A percentile compares a stretch with the other conserved stretches of the same genome.
These are phyloP conservation scores for Phortica variegata DNA, from an alignment of 1,140 invertebrate genomes.

Conservation along the genomic window DNA sequence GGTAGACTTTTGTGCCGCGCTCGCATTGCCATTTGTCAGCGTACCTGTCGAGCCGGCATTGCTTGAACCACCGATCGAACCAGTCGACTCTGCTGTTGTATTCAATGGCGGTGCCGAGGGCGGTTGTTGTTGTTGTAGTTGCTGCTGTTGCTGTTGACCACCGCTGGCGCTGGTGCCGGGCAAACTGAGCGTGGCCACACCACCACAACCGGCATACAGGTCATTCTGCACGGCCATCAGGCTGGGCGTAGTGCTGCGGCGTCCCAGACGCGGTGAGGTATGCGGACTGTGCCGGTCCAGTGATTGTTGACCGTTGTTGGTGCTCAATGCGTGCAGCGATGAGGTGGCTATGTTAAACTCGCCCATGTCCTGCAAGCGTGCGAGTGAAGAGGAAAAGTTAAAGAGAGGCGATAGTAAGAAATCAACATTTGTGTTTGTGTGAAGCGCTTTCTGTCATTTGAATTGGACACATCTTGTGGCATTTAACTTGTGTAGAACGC, in stretches of 20 bases:
- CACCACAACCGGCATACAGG: slow-evolving; percentile 45
- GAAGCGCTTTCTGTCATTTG: slow-evolving; percentile 19
- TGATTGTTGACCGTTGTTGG: slow-evolving; percentile 28
- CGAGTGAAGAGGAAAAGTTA: neutral
- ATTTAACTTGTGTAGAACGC: slow-evolving; percentile 2
- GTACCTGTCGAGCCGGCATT: slow-evolving; percentile 4
- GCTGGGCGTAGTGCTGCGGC: slow-evolving; percentile 53
- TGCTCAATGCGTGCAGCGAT: slow-evolving; percentile 61
- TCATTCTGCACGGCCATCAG: slow-evolving; percentile 53
- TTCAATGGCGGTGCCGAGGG: slow-evolving; percentile 35
- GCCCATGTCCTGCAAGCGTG: slow-evolving; percentile 59
- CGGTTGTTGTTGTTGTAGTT: slow-evolving; percentile 24
- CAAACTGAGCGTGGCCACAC: slow-evolving; percentile 19
- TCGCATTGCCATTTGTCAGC: slow-evolving; percentile 1
- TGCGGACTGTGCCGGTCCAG: slow-evolving; percentile 56
- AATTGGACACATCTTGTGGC: slow-evolving; percentile 2
- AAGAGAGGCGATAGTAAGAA: neutral
- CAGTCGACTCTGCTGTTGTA: slow-evolving; percentile 33
- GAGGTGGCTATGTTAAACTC: slow-evolving; percentile 66
- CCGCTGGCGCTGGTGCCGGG: slow-evolving; percentile 25
- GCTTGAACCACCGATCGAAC: slow-evolving; percentile 19
- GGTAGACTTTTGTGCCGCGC: slow-evolving; percentile 36
- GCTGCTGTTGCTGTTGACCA: slow-evolving; percentile 10
- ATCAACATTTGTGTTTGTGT: slow-evolving; percentile 6
- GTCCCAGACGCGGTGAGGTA: slow-evolving; percentile 45